Conservation (phyloP, 2,113 vertebrate species). For the Synodontis membranacea region DNA sequence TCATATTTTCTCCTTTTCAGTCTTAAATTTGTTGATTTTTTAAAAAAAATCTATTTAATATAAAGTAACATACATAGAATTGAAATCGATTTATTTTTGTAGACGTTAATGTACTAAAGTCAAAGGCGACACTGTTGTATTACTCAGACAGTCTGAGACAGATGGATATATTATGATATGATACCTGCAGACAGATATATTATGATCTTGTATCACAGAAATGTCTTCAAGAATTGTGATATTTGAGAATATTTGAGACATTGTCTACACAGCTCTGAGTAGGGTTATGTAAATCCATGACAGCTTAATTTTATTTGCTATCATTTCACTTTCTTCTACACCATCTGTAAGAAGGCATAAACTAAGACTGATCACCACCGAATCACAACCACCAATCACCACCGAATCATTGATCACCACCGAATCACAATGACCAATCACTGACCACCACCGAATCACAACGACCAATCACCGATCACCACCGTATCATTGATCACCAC, state of each 20-base stretch:
- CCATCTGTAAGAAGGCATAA: not conserved
- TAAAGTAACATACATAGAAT: too few relatives aligned
- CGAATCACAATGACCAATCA: not conserved
- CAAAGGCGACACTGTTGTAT: not conserved
- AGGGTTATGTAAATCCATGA: not conserved
- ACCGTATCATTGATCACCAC: not conserved
- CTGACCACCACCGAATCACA: too few relatives aligned
- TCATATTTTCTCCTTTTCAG: not conserved
- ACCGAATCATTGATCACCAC: too few relatives aligned
- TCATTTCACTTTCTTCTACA: not conserved
- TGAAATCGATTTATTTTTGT: too few relatives aligned
- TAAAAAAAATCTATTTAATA: too few relatives aligned
- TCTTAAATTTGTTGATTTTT: not conserved
- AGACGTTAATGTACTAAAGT: not conserved
- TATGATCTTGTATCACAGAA: not conserved
- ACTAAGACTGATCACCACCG: too few relatives aligned
- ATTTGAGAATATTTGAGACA: not conserved
- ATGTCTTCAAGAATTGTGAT: not conserved
- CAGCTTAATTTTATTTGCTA: not conserved
- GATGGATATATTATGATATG: too few relatives aligned
- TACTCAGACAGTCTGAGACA: not conserved
- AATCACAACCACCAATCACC: not conserved
- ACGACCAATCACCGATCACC: not conserved
- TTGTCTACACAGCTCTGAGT: not conserved
- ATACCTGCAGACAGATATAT: not conserved